phyloP scores from a whole-genome alignment of 2,113 vertebrate genomes.

The Apistogramma diplotaenia region DNA sequence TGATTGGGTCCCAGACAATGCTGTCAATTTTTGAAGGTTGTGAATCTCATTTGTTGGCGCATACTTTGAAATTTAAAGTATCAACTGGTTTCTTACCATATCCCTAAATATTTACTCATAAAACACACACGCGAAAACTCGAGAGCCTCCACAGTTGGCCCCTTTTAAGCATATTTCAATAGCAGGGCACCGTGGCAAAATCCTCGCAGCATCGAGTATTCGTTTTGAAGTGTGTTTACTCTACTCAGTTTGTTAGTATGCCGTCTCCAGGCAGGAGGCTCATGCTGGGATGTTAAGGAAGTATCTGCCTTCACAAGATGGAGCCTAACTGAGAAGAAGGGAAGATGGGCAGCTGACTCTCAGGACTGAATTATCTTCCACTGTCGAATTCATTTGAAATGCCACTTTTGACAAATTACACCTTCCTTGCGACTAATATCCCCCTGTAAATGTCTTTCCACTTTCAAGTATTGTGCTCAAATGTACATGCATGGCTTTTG shows the following conservation, averaged over 20 bases:
- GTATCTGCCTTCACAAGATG: conserved; percentile 50
- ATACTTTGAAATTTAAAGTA: conserved; percentile 1
- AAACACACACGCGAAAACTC: conserved; percentile 1
- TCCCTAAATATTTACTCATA: conserved; percentile 47
- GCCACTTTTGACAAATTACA: conserved; percentile 51
- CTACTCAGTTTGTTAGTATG: conserved; percentile 32
- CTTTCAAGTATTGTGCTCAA: conserved; percentile 3
- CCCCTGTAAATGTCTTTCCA: conserved; percentile 41
- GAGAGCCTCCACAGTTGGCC: conserved; percentile 19
- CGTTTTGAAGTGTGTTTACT: conserved; percentile 67
- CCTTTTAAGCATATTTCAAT: conserved; percentile 39
- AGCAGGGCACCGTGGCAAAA: conserved; percentile 35
- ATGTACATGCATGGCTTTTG: conserved; percentile 3
- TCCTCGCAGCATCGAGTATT: conserved; percentile 42
- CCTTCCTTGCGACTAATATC: conserved; percentile 31
- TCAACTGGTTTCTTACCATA: conserved; percentile 17
- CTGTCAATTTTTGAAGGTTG: background rate
- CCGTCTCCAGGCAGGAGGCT: conserved; percentile 14
- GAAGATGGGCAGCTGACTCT: conserved; percentile 21
- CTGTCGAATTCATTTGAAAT: conserved; percentile 43
- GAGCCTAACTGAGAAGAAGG: conserved; percentile 28
- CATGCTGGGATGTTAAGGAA: conserved; percentile 62
- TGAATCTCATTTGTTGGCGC: background rate
- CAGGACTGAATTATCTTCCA: conserved; percentile 35
- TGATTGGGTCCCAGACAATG: background rate